Evolutionary conservation across 2,888 invertebrate genomes (phyloP).

Genomic region (Chelonus formosanus): DNA sequence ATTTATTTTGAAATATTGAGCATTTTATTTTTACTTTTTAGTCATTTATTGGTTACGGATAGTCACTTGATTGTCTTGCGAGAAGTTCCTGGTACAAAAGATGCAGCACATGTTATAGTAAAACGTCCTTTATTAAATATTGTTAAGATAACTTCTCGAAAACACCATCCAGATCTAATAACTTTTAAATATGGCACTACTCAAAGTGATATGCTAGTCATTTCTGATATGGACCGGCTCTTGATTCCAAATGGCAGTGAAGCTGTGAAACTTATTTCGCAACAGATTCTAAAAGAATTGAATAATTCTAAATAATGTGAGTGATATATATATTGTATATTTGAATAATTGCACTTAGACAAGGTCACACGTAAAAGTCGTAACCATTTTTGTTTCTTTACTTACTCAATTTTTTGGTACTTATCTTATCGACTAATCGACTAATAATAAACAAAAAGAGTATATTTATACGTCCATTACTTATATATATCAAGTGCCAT

Average conservation of each 20-base stretch:
- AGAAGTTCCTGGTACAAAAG: conserved; percentile 78
- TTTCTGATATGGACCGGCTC: conserved; percentile 91
- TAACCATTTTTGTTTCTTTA: conserved; percentile 37
- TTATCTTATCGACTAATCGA: conserved; percentile 13
- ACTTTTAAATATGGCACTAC: conserved; percentile 95
- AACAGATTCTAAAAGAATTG: conserved; percentile 80
- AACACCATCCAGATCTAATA: conserved; percentile 92
- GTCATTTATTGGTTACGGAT: conserved; percentile 85
- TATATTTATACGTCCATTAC: conserved; percentile 39
- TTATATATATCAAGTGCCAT: conserved; percentile 38
- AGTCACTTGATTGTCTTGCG: conserved; percentile 87
- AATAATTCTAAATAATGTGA: conserved; percentile 58
- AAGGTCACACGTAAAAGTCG: conserved; percentile 27
- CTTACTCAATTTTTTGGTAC: conserved; percentile 21
- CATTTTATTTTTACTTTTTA: conserved; percentile 60
- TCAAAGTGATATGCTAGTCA: conserved; percentile 80
- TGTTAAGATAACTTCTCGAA: conserved; percentile 96
- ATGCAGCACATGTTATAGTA: conserved; percentile 85
- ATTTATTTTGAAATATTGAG: not conserved
- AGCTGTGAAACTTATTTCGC: conserved; percentile 89
- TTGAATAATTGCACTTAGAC: not conserved
- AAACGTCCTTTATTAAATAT: conserved; percentile 89
- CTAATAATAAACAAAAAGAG: not conserved
- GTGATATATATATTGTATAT: conserved; percentile 25
- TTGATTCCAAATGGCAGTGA: conserved; percentile 90